A percentile compares a stretch with the other conserved stretches of the same genome.
Conservation (phyloP, 2,888 invertebrate species). For the Euproctis similis region DNA sequence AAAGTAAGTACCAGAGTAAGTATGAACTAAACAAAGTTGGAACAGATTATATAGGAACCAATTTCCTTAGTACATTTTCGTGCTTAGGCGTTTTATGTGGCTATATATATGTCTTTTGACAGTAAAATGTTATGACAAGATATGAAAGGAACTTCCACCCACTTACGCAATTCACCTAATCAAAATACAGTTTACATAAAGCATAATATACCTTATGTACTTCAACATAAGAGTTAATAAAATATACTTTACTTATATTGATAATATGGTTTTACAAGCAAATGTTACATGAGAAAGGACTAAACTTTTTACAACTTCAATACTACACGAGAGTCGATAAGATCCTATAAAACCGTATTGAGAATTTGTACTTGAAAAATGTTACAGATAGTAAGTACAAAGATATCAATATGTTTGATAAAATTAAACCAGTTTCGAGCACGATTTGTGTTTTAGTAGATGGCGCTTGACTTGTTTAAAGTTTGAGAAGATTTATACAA, state of each 20-base stretch:
- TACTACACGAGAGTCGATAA: conserved; percentile 59
- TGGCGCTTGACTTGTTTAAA: too few relatives aligned
- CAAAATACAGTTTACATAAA: too few relatives aligned
- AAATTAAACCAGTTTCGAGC: conserved; percentile 8
- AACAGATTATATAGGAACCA: conserved; percentile 49
- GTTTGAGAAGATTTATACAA: too few relatives aligned
- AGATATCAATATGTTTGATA: conserved; percentile 16
- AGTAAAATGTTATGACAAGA: conserved; percentile 67
- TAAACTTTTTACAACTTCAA: conserved; percentile 67
- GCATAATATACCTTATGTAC: conserved; percentile 21
- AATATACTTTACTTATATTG: conserved; percentile 10
- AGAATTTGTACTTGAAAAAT: conserved; percentile 40
- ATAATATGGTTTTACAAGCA: conserved; percentile 35
- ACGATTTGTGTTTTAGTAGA: too few relatives aligned
- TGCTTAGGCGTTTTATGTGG: conserved; percentile 25
- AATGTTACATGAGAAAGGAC: conserved; percentile 52
- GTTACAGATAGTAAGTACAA: conserved; percentile 16
- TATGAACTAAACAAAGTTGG: conserved; percentile 38
- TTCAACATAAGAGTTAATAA: conserved; percentile 10
- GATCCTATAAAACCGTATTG: conserved; percentile 50
- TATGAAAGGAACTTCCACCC: conserved; percentile 50
- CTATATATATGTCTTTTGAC: conserved; percentile 37
- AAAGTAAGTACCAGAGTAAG: conserved; percentile 8
- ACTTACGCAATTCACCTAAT: conserved; percentile 23
- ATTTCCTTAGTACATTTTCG: conserved; percentile 50